Evolutionary conservation across 2,797 vertebrate genomes (phyloP).

Genomic region (Gephyroberyx darwinii): DNA sequence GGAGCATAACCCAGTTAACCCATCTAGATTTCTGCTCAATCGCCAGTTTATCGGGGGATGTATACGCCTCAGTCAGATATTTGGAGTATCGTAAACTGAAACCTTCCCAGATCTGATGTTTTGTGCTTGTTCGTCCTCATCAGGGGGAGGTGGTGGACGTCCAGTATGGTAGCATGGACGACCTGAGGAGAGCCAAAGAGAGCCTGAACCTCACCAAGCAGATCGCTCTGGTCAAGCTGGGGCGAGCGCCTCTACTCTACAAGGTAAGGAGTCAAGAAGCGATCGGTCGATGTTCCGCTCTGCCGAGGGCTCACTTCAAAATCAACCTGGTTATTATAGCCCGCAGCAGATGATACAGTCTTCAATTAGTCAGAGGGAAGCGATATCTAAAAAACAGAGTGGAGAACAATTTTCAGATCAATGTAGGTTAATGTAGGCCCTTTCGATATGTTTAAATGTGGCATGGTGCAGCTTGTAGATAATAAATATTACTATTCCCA

Average conservation of each 20-base stretch:
- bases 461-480: too few relatives aligned
- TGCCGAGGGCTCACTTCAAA: not conserved
- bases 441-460: too few relatives aligned
- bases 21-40: too few relatives aligned
- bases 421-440: too few relatives aligned
- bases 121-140: constrained; percentile 26
- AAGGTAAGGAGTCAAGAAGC: constrained; percentile 81
- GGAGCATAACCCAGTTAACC: too few relatives aligned
- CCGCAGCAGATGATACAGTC: constrained; percentile 15
- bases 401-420: too few relatives aligned
- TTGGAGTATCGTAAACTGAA: too few relatives aligned
- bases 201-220: constrained; percentile 83
- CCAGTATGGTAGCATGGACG: constrained; percentile 85
- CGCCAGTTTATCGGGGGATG: too few relatives aligned
- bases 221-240: constrained; percentile 92
- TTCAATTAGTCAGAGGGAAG: constrained; percentile 2
- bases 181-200: constrained; percentile 81
- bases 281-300: not conserved
- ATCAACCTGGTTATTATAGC: constrained; percentile 26
- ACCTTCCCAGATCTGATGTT: not conserved
- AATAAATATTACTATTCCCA: too few relatives aligned
- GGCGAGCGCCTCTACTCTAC: constrained; percentile 88
- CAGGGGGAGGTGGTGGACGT: constrained; percentile 92
- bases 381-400: constrained; percentile 27
- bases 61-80: too few relatives aligned